These are phyloP conservation scores for Pterocles orientalis DNA, from an alignment of 2,113 vertebrate species.

Conservation along the genomic window DNA sequence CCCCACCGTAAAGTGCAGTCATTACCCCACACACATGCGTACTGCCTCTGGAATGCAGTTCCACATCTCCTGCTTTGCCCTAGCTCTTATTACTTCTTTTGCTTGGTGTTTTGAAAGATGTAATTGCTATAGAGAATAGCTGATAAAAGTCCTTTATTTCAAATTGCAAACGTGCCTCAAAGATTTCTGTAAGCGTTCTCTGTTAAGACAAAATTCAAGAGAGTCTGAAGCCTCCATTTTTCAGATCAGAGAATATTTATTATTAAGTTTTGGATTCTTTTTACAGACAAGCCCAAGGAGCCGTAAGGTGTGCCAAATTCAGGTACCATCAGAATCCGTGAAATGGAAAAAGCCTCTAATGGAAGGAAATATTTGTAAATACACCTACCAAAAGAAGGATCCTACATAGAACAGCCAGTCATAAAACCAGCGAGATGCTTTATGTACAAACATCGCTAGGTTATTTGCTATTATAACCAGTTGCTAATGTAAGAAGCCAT, in stretches of 20 bases:
- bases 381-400: not conserved
- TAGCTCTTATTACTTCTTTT: not conserved
- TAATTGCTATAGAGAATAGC: not conserved
- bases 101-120: not conserved
- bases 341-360: not conserved
- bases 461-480: conserved; percentile 53
- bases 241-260: not conserved
- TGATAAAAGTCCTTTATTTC: not conserved
- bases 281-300: not conserved
- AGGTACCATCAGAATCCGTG: not conserved
- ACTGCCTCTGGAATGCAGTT: conserved; percentile 12
- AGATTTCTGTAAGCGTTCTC: not conserved
- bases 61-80: not conserved
- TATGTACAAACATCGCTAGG: conserved; percentile 20
- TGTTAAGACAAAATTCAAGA: not conserved
- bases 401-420: not conserved
- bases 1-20: not conserved
- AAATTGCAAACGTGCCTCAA: not conserved
- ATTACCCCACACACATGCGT: not conserved
- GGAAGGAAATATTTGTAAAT: not conserved
- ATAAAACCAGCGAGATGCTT: not conserved
- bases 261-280: not conserved
- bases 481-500: conserved; percentile 9
- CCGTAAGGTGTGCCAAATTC: not conserved
- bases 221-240: not conserved